Percentiles rank a stretch among this genome's conserved stretches.
phyloP scores from a whole-genome alignment of 2,888 invertebrate genomes.

The Hemistola chrysoprasaria region DNA sequence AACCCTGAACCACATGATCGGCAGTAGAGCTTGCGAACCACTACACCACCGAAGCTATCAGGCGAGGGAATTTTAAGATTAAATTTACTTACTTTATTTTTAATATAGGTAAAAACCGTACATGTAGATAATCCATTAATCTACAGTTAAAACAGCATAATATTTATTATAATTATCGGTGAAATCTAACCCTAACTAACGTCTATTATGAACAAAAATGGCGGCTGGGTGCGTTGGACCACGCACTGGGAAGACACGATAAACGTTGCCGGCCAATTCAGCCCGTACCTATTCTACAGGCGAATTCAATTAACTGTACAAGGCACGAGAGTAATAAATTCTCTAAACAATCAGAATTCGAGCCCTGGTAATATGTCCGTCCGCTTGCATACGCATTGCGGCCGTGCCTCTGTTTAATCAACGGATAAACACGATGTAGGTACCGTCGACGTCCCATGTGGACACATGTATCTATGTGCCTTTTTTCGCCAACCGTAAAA shows the following conservation, averaged over 20 bases:
- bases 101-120: too few species aligned
- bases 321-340: conserved; percentile 80
- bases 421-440: conserved; percentile 70
- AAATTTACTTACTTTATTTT: too few species aligned
- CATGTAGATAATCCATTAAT: background rate
- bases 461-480: conserved; percentile 59
- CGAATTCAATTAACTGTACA: conserved; percentile 82
- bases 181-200: conserved; percentile 33
- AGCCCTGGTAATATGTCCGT: conserved; percentile 79
- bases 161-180: conserved; percentile 24
- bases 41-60: too few species aligned
- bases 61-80: too few species aligned
- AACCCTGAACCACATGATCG: too few species aligned
- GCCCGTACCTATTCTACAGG: conserved; percentile 75
- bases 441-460: conserved; percentile 46
- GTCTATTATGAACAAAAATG: conserved; percentile 54
- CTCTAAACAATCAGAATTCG: conserved; percentile 82
- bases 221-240: conserved; percentile 43
- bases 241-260: conserved; percentile 68
- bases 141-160: background rate
- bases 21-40: too few species aligned
- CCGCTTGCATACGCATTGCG: conserved; percentile 79
- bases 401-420: conserved; percentile 77
- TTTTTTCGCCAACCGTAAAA: conserved; percentile 51
- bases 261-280: conserved; percentile 69